phyloP scores from a whole-genome alignment of 2,888 invertebrate genomes.

The Lepetodrilus schrolli region DNA sequence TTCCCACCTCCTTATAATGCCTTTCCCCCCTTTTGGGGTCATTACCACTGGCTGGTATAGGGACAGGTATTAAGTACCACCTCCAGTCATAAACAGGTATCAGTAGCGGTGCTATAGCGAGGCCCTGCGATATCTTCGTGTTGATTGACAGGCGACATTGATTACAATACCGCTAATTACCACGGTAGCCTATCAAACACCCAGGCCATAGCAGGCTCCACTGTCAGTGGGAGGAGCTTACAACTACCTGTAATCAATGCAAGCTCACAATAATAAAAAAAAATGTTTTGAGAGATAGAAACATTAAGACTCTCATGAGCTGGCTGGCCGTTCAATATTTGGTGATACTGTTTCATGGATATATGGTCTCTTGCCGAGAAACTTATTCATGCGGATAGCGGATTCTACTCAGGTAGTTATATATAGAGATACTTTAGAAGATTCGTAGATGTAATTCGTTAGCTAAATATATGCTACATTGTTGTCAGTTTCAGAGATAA shows the following conservation, averaged over 20 bases:
- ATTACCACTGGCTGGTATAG: not conserved
- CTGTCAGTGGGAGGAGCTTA: not conserved
- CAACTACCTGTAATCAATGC: not conserved
- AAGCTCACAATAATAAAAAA: conserved; percentile 19
- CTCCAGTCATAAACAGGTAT: not conserved
- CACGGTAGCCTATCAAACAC: not conserved
- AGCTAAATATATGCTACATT: too few relatives aligned
- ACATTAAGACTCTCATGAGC: not conserved
- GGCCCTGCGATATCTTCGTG: not conserved
- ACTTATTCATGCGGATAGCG: not conserved
- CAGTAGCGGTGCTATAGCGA: not conserved
- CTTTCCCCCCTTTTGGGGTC: not conserved
- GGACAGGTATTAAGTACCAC: too few relatives aligned
- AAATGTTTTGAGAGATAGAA: conserved; percentile 14
- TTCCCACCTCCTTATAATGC: conserved; percentile 1
- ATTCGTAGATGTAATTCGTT: too few relatives aligned
- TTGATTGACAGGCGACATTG: conserved; percentile 15
- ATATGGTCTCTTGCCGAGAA: conserved; percentile 3
- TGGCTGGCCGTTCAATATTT: not conserved
- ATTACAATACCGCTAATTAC: conserved; percentile 21
- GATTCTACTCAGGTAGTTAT: not conserved
- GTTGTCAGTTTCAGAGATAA: not conserved
- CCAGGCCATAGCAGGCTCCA: not conserved
- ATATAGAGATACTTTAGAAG: too few relatives aligned
- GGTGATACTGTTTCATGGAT: conserved; percentile 1